Evolutionary conservation across 2,113 vertebrate genomes (phyloP).

Genomic region (Colaptes auratus): DNA sequence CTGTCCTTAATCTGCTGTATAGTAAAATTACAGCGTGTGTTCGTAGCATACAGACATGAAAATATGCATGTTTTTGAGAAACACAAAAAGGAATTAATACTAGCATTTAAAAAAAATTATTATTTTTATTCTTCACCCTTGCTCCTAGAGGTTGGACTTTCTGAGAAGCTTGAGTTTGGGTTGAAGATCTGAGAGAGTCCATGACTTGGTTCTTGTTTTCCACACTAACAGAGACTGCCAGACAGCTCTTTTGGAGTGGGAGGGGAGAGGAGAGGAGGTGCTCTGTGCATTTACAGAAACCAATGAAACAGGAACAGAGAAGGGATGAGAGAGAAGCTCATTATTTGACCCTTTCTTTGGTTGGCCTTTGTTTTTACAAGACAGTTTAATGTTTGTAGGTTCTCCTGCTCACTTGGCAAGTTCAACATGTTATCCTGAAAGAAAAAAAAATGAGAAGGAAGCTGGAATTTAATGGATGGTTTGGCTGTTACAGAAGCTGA

Average conservation of each 20-base stretch:
- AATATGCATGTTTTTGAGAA: neutral
- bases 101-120: neutral
- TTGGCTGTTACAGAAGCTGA: neutral
- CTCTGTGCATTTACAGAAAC: neutral
- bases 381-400: neutral
- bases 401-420: conserved; percentile 3
- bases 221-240: conserved; percentile 1
- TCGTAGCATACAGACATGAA: neutral
- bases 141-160: neutral
- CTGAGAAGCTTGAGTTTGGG: neutral
- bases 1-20: neutral
- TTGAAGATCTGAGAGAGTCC: conserved; percentile 1
- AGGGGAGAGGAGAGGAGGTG: neutral
- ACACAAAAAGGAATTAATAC: neutral
- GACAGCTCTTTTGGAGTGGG: neutral
- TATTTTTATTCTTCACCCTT: neutral
- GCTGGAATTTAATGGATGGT: neutral
- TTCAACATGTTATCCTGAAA: neutral
- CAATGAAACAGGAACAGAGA: neutral
- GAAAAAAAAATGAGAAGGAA: neutral
- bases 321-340: neutral
- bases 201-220: conserved; percentile 42
- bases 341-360: neutral
- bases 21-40: neutral
- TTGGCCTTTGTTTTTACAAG: neutral